A percentile compares a stretch with the other conserved stretches of the same genome.
Conservation (phyloP, 2,797 vertebrate genomes). For the Eleutherodactylus coqui region DNA sequence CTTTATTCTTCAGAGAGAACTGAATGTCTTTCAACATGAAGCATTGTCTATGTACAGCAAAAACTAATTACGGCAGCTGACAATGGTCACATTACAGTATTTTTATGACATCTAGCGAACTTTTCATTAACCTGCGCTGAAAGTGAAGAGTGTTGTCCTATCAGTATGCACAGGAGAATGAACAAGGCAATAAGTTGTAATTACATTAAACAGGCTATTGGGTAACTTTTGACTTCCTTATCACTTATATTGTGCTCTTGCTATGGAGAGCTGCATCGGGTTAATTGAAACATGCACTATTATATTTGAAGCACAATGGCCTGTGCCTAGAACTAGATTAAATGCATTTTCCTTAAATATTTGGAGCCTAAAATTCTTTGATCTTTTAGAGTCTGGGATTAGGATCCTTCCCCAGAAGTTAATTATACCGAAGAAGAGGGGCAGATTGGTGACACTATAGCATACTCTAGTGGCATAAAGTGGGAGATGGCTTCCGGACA, state of each 20-base stretch:
- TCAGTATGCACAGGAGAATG: conserved; percentile 25
- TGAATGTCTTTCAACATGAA: neutral
- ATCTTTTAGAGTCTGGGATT: conserved; percentile 55
- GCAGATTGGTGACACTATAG: conserved; percentile 68
- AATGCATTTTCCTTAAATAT: conserved; percentile 48
- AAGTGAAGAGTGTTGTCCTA: conserved; percentile 21
- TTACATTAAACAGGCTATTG: conserved; percentile 47
- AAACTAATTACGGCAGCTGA: neutral
- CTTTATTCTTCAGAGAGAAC: neutral
- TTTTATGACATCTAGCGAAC: neutral
- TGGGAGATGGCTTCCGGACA: conserved; percentile 62
- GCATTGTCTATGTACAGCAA: neutral
- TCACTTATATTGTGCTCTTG: conserved; percentile 43
- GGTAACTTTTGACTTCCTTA: conserved; percentile 46
- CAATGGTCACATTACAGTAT: conserved; percentile 29
- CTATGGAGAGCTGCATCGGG: conserved; percentile 35
- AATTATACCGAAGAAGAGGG: conserved; percentile 61
- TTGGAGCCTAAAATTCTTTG: conserved; percentile 54
- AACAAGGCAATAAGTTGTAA: conserved; percentile 34
- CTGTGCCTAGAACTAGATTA: conserved; percentile 47
- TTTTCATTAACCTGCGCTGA: conserved; percentile 40
- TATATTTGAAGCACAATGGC: conserved; percentile 47
- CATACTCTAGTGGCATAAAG: conserved; percentile 76
- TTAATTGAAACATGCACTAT: conserved; percentile 54
- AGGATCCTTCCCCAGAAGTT: conserved; percentile 50